Percentiles rank a stretch among this genome's conserved stretches.
These are phyloP conservation scores for Margaritifera margaritifera DNA, from an alignment of 2,888 invertebrate genomes.

Conservation along the genomic window DNA sequence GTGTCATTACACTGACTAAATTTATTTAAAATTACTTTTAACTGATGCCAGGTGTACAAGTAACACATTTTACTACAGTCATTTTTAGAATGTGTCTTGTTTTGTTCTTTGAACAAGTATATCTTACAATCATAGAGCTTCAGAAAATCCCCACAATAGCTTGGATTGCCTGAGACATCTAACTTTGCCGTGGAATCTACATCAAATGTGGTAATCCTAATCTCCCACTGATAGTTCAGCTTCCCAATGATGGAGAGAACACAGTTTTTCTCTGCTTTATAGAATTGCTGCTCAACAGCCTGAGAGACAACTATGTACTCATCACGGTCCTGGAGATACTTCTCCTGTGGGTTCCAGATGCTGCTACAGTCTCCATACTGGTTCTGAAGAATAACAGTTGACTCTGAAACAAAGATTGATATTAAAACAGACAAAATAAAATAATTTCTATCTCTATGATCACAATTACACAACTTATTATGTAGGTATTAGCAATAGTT, in stretches of 20 bases:
- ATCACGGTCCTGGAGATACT: conserved; percentile 23
- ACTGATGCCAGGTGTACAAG: too few species aligned
- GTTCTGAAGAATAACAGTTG: conserved; percentile 29
- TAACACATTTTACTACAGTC: too few species aligned
- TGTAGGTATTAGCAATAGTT: too few species aligned
- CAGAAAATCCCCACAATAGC: conserved; percentile 28
- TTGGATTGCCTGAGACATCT: conserved; percentile 14
- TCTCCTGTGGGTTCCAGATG: conserved; percentile 27
- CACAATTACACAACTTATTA: too few species aligned
- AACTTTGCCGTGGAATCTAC: conserved; percentile 14
- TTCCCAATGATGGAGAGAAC: conserved; percentile 35
- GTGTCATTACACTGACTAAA: too few species aligned
- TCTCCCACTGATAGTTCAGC: conserved; percentile 31
- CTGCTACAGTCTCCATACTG: conserved; percentile 26
- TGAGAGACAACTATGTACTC: conserved; percentile 19
- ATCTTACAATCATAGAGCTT: conserved; percentile 40
- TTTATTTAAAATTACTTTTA: too few species aligned
- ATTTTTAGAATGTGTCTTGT: too few species aligned
- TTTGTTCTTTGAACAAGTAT: not conserved
- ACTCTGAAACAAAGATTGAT: conserved; percentile 17
- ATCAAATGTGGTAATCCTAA: conserved; percentile 28
- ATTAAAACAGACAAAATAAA: too few species aligned
- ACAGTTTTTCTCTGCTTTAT: conserved; percentile 31
- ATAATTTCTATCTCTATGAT: too few species aligned
- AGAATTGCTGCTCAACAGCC: conserved; percentile 18